phyloP scores from a whole-genome alignment of 2,888 invertebrate genomes.

The Oscheius sp. region DNA sequence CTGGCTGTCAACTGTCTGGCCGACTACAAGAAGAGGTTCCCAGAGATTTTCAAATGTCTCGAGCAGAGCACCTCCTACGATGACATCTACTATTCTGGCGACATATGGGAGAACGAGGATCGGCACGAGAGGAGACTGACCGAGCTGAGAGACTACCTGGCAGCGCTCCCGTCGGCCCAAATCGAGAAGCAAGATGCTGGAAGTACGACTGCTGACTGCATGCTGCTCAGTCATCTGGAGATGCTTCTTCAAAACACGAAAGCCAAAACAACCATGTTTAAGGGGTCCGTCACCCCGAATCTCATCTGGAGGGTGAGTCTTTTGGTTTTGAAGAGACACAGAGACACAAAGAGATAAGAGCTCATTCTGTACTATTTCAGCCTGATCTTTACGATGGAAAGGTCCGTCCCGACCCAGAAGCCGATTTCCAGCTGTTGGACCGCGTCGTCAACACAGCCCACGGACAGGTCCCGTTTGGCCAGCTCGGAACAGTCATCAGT shows the following conservation, averaged over 20 bases:
- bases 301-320: constrained; percentile 14
- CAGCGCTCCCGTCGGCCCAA: constrained; percentile 80
- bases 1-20: constrained; percentile 77
- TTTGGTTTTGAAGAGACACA: constrained; percentile 46
- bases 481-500: constrained; percentile 85
- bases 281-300: constrained; percentile 20
- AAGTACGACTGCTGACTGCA: constrained; percentile 81
- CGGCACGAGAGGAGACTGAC: constrained; percentile 53
- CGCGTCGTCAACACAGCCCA: constrained; percentile 80
- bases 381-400: constrained; percentile 56
- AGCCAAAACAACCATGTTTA: not conserved
- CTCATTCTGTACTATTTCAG: constrained; percentile 37
- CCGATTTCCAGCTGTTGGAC: constrained; percentile 83
- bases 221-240: constrained; percentile 75
- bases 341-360: too few species aligned
- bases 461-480: not conserved
- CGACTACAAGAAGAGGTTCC: constrained; percentile 82
- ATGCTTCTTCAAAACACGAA: not conserved
- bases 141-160: constrained; percentile 81
- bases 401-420: constrained; percentile 80
- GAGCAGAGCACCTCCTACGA: constrained; percentile 74
- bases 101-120: constrained; percentile 79
- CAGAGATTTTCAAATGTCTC: constrained; percentile 82
- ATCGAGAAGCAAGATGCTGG: constrained; percentile 81
- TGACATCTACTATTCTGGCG: constrained; percentile 81